Evolutionary conservation across 2,113 vertebrate genomes (phyloP), one percentile per base, ranked within the genome.

Genomic region (Ivindomyrus marchei): DNA sequence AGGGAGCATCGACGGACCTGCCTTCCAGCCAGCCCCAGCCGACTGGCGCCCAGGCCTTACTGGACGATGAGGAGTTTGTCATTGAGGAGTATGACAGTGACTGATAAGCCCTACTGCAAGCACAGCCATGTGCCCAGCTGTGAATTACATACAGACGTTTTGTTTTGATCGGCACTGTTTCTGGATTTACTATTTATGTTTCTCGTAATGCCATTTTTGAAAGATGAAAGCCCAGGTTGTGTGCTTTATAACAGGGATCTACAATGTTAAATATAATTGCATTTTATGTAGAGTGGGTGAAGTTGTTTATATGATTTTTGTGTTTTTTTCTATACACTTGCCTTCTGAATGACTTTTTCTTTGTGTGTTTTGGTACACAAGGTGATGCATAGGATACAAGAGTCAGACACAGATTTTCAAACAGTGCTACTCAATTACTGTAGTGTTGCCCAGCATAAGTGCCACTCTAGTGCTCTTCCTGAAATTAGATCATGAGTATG

Each of bases 51-150:
- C 95, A 96, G 87, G 95, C 90, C 42, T 88, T 96, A 5, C 7
- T 95, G 83, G 96, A 97, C 17, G 96, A 97, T 0, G 96, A 97
- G 0, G 96, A 97, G 0, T 3, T 97, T 47, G 31, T 93, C 24
- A 99, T 99, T 87, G 97, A 98, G 91, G 97, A 98, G 45, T 99
- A 95, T 19, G 96, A 96, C 89, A 98, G 97, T 47, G 97, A 98
- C 87, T 97, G 92, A 94, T 36, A 6, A 31, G 27, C 50, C 52
- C 31, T 47, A 19, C 50, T 42, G 21, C 39, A 13, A 45, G 8
- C 17, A 58, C 49, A 56, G 77, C 7, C 19, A 24, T 53, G 52
- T 56, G 49, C 31, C 36, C 21, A 85, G 83, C 49, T 89, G 50
- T 58, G 74, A 89, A 85, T 89, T 84, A 17, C 53, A 42, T 84